phyloP scores from a whole-genome alignment of 2,797 vertebrate genomes.

The Halcyon smyrnensis region DNA sequence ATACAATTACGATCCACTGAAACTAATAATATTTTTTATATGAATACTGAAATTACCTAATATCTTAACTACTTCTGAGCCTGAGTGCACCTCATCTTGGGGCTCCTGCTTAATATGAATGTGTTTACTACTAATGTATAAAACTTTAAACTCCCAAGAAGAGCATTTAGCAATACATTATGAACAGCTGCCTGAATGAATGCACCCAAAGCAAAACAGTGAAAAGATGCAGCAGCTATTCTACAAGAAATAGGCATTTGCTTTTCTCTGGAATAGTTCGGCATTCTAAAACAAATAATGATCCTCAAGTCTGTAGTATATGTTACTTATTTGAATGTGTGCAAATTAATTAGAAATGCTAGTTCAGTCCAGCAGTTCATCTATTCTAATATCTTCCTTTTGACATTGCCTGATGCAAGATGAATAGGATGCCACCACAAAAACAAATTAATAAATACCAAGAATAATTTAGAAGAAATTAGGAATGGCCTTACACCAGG shows the following conservation, averaged over 20 bases:
- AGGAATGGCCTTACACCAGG: not conserved
- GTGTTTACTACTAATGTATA: not conserved
- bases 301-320: not conserved
- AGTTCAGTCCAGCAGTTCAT: not conserved
- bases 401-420: not conserved
- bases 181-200: not conserved
- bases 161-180: accelerated
- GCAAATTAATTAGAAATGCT: not conserved
- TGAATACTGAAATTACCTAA: not conserved
- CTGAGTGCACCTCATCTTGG: not conserved
- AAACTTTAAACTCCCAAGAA: not conserved
- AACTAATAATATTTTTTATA: not conserved
- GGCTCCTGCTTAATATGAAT: not conserved
- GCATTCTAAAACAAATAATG: not conserved
- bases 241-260: not conserved
- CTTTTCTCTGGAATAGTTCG: not conserved
- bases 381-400: not conserved
- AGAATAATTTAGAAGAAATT: not conserved
- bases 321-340: not conserved
- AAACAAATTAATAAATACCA: not conserved
- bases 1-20: not conserved
- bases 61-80: not conserved
- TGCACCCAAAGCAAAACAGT: not conserved
- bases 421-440: not conserved
- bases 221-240: not conserved